Conservation (phyloP, 2,113 vertebrate genomes). For the Corythornis cristatus region DNA sequence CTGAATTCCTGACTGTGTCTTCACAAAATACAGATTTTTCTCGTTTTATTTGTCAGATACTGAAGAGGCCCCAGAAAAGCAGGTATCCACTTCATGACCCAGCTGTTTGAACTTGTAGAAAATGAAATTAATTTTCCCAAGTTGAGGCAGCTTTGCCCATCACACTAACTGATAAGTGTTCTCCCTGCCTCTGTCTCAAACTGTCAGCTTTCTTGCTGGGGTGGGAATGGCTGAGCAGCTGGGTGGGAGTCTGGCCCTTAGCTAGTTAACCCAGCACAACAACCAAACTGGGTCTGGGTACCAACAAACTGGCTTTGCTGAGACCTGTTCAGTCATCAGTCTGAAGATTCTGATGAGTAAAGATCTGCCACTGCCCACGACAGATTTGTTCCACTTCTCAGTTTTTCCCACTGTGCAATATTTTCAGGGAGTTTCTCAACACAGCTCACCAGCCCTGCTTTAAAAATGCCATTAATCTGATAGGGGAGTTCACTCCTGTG, state of each 20-base stretch:
- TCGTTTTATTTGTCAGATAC: background rate
- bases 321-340: background rate
- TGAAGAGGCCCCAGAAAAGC: background rate
- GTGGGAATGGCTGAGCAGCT: background rate
- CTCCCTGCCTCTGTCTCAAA: background rate
- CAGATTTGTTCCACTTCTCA: background rate
- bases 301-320: background rate
- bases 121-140: background rate
- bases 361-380: background rate
- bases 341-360: background rate
- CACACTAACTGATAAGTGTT: background rate
- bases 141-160: background rate
- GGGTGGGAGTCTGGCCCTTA: background rate
- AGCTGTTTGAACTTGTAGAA: background rate
- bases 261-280: background rate
- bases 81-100: background rate
- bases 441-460: background rate
- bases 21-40: background rate
- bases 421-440: background rate
- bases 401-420: background rate
- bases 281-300: background rate
- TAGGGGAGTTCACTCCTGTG: background rate
- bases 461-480: background rate
- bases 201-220: background rate
- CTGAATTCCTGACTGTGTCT: background rate